Conservation (phyloP, 2,797 vertebrate species). For the Babyrousa celebensis region DNA sequence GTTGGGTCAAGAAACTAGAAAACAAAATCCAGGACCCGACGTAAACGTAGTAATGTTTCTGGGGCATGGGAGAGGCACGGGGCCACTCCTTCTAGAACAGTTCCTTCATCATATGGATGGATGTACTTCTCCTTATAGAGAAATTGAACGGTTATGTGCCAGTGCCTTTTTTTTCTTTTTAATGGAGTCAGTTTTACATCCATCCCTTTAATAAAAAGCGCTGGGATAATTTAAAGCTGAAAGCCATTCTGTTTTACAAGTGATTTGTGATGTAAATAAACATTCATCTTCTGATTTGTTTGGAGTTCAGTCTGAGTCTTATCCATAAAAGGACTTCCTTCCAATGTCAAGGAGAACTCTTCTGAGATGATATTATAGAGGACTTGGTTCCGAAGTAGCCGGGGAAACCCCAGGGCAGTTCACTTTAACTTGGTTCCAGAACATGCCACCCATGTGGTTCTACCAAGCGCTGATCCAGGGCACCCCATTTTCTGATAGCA, state of each 20-base stretch:
- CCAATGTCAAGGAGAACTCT: not conserved
- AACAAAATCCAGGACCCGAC: not conserved
- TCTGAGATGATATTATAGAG: not conserved
- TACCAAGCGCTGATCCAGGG: not conserved
- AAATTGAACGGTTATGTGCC: not conserved
- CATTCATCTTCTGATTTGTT: conserved; percentile 4
- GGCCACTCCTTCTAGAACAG: too few relatives aligned
- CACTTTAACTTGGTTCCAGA: not conserved
- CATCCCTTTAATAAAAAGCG: conserved; percentile 11
- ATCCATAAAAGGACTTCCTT: not conserved
- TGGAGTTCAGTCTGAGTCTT: not conserved
- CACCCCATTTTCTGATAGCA: not conserved
- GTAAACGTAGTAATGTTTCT: not conserved
- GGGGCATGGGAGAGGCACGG: not conserved
- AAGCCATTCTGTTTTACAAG: not conserved
- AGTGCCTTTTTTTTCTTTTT: not conserved
- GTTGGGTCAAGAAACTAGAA: not conserved
- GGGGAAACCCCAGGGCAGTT: not conserved
- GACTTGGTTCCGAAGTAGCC: not conserved
- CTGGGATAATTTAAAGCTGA: conserved; percentile 5
- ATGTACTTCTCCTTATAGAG: not conserved
- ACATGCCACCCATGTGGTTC: not conserved
- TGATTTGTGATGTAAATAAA: conserved; percentile 26
- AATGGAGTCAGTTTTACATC: conserved; percentile 1
- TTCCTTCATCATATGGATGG: not conserved